Evolutionary conservation across 2,113 vertebrate species (phyloP).

Genomic region (Menidia beryllina): DNA sequence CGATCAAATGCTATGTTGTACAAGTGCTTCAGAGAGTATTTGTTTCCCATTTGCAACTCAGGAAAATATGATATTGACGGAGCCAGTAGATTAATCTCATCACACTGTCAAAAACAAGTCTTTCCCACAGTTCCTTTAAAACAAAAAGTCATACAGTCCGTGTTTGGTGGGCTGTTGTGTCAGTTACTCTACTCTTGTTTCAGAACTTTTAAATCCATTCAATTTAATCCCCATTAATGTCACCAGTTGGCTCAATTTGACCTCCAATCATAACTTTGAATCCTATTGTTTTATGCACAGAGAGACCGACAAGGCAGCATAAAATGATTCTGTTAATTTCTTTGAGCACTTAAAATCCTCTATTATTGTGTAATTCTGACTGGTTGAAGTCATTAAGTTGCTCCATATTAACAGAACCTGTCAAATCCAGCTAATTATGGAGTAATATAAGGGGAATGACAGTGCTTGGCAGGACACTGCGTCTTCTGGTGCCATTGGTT

Average conservation of each 20-base stretch:
- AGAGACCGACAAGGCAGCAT: not conserved
- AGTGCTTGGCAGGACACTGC: conserved; percentile 52
- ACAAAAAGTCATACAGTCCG: not conserved
- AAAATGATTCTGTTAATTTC: conserved; percentile 11
- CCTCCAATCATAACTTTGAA: not conserved
- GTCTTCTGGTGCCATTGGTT: conserved; percentile 25
- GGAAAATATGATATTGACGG: conserved; percentile 13
- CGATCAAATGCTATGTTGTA: not conserved
- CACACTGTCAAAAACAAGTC: not conserved
- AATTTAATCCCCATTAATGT: not conserved
- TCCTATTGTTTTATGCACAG: conserved; percentile 1
- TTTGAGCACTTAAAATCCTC: conserved; percentile 8
- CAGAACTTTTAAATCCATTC: not conserved
- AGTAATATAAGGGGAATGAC: conserved; percentile 47
- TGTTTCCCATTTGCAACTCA: not conserved
- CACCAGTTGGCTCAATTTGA: not conserved
- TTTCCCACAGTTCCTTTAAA: conserved; percentile 9
- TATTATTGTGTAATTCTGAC: conserved; percentile 24
- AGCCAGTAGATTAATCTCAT: conserved; percentile 3
- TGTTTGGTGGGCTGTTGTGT: not conserved
- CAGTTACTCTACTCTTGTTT: not conserved
- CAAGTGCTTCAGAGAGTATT: not conserved
- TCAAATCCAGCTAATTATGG: conserved; percentile 59
- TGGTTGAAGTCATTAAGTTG: conserved; percentile 42
- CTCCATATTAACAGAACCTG: conserved; percentile 43